These are phyloP conservation scores for Xanthia icteritia DNA, from an alignment of 2,888 invertebrate genomes.

Conservation along the genomic window DNA sequence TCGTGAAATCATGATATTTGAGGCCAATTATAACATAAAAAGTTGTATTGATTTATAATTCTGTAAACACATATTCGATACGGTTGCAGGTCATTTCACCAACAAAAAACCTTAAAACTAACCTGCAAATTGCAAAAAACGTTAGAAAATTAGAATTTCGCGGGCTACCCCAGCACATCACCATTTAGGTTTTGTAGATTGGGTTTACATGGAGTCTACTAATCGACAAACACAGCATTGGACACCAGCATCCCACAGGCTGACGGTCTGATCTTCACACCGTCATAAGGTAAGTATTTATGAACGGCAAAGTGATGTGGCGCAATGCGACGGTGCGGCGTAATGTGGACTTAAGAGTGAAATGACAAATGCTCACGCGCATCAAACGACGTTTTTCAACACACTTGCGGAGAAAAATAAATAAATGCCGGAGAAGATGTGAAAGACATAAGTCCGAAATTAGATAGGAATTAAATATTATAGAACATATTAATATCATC, in stretches of 20 bases:
- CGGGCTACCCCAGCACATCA: background rate
- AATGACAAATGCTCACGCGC: background rate
- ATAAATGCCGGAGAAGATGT: too few species aligned
- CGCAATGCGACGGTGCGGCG: background rate
- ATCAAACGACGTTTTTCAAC: background rate
- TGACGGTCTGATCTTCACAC: too few species aligned
- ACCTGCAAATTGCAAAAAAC: background rate
- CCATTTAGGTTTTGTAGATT: background rate
- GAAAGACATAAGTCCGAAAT: too few species aligned
- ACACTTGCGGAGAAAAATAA: background rate
- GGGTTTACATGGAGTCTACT: background rate
- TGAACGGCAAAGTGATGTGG: background rate
- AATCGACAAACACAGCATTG: background rate
- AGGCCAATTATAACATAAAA: background rate
- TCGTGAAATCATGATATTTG: background rate
- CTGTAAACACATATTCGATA: background rate
- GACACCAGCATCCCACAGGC: too few species aligned
- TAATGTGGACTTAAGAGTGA: background rate
- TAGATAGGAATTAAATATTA: background rate
- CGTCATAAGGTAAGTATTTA: background rate
- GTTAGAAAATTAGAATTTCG: background rate
- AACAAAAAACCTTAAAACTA: too few species aligned
- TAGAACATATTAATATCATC: background rate
- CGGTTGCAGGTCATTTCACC: background rate
- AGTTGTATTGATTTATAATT: background rate